Conservation (phyloP, 2,797 vertebrate genomes). For the Rallus crepitans region DNA sequence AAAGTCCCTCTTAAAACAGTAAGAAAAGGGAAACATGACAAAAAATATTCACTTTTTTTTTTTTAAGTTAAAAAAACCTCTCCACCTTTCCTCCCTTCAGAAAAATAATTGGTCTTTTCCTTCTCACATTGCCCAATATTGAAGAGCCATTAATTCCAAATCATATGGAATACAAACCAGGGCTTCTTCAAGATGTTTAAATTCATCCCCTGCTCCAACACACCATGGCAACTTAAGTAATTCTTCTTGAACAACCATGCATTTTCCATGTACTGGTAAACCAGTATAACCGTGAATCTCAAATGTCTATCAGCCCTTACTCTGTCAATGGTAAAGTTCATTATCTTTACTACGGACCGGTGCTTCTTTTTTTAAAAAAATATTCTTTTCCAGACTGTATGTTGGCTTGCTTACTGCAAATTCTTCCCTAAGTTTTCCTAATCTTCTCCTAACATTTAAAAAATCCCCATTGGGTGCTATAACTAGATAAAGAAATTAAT, state of each 20-base stretch:
- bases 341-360: neutral
- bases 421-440: neutral
- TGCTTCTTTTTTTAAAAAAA: too few relatives aligned
- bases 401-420: neutral
- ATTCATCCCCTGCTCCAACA: neutral
- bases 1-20: neutral
- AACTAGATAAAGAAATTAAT: neutral
- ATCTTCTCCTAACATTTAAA: neutral
- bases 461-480: neutral
- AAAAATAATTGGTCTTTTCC: neutral
- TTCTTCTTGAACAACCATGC: neutral
- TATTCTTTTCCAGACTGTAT: neutral
- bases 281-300: neutral
- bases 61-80: neutral
- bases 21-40: accelerated
- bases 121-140: neutral
- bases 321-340: neutral
- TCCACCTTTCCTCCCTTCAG: neutral
- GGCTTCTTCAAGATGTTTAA: neutral
- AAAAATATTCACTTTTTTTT: neutral
- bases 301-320: neutral
- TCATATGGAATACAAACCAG: neutral
- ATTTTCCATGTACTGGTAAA: accelerated
- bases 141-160: neutral
- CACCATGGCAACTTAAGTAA: accelerated